These are phyloP conservation scores for Atta colombica DNA, from an alignment of 1,140 invertebrate genomes.

Conservation along the genomic window DNA sequence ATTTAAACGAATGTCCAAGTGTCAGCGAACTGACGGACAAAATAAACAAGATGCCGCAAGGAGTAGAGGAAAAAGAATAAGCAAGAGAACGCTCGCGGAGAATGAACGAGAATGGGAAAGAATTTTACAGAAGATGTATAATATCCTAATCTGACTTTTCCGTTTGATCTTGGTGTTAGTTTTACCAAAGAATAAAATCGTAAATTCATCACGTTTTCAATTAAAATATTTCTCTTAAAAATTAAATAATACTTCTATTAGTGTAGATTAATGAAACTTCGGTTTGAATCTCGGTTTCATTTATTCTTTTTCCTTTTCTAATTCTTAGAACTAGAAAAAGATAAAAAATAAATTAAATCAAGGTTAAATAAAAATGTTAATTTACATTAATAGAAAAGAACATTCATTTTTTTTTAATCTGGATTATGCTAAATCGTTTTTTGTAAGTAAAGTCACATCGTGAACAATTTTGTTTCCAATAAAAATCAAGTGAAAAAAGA, in stretches of 20 bases:
- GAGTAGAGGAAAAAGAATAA: constrained; percentile 60
- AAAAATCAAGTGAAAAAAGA: no score
- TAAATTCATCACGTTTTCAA: constrained; percentile 8
- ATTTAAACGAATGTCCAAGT: constrained; percentile 87
- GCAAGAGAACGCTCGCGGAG: constrained; percentile 60
- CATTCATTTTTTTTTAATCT: no score
- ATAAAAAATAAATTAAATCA: no score
- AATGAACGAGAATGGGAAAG: constrained; percentile 45
- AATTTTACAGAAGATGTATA: constrained; percentile 21
- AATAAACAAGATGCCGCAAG: constrained; percentile 86
- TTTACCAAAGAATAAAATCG: neutral
- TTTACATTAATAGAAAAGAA: no score
- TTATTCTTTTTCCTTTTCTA: no score
- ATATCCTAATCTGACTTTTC: constrained; percentile 5
- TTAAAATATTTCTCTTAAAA: neutral
- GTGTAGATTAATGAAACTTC: no score
- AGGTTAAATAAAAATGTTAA: no score
- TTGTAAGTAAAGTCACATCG: no score
- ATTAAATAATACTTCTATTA: neutral
- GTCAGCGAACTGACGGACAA: constrained; percentile 86
- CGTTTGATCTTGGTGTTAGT: neutral
- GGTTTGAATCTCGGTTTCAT: no score
- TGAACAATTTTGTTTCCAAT: no score
- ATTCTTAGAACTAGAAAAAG: no score
- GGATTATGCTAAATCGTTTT: no score